A percentile compares a stretch with the other conserved stretches of the same genome.
Conservation (phyloP, 2,888 invertebrate genomes). For the Acleris literana region DNA sequence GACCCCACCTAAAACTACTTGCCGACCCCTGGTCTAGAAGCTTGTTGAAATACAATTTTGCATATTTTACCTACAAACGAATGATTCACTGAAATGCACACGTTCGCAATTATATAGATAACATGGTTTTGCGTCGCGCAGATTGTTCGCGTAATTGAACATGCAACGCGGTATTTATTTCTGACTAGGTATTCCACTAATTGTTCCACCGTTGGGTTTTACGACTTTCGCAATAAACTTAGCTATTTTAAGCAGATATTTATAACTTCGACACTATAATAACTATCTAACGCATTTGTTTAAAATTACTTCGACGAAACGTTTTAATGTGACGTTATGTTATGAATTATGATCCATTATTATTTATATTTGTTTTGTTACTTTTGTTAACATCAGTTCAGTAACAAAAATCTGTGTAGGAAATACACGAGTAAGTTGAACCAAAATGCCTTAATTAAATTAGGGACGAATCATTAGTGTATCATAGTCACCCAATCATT, state of each 20-base stretch:
- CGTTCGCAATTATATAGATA: conserved; percentile 20
- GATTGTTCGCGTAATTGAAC: conserved; percentile 18
- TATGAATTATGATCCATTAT: too few species aligned
- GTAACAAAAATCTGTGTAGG: too few species aligned
- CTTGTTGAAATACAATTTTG: neutral
- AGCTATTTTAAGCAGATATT: conserved; percentile 2
- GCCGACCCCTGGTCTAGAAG: too few species aligned
- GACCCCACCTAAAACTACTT: too few species aligned
- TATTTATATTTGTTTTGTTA: too few species aligned
- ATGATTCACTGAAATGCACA: conserved; percentile 17
- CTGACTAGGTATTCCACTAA: conserved; percentile 24
- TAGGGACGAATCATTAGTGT: too few species aligned
- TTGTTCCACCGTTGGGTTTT: conserved; percentile 28
- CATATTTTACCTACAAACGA: neutral
- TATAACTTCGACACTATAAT: neutral
- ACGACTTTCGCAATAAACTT: conserved; percentile 27
- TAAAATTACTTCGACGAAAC: too few species aligned
- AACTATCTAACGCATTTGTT: neutral
- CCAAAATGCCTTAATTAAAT: too few species aligned
- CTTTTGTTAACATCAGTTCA: too few species aligned
- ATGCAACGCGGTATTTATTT: conserved; percentile 19
- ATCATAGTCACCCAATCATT: too few species aligned
- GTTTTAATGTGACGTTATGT: too few species aligned
- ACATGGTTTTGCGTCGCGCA: conserved; percentile 13
- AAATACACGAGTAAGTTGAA: too few species aligned